Percentiles rank a stretch among this genome's conserved stretches.
These are phyloP conservation scores for Conchocele bisecta DNA, from an alignment of 2,888 invertebrate species.

Conservation along the genomic window DNA sequence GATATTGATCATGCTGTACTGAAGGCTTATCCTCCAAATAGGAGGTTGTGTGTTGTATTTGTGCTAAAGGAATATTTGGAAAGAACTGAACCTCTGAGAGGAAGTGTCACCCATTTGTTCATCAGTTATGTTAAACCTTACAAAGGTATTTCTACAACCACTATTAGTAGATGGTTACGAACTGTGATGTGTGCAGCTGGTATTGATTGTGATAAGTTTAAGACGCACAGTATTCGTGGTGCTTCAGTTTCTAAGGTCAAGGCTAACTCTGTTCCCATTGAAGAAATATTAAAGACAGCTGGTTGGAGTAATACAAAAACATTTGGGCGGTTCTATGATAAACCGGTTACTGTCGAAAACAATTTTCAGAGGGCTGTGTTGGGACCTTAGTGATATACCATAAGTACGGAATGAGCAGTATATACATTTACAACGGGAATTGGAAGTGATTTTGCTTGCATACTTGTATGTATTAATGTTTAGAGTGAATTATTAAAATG, in stretches of 20 bases:
- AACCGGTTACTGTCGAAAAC: no score
- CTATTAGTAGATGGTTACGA: constrained; percentile 23
- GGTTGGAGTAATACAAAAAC: constrained; percentile 21
- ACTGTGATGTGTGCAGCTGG: constrained; percentile 18
- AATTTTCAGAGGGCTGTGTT: no score
- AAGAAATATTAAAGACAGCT: constrained; percentile 17
- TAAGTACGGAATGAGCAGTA: no score
- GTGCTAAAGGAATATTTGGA: constrained; percentile 9
- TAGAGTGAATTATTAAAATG: not conserved
- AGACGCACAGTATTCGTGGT: constrained; percentile 18
- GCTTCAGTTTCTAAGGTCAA: constrained; percentile 5
- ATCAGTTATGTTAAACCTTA: constrained; percentile 25
- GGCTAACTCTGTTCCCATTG: not conserved
- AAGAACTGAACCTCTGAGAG: constrained; percentile 10
- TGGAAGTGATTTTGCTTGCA: not conserved
- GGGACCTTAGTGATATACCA: no score
- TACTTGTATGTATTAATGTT: not conserved
- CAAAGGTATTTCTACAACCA: constrained; percentile 13
- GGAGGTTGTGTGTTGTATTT: not conserved
- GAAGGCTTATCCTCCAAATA: not conserved
- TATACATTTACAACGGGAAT: not conserved
- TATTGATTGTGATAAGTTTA: constrained; percentile 12
- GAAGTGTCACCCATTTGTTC: constrained; percentile 2
- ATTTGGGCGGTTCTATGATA: not conserved
- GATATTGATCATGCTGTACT: not conserved